phyloP scores from a whole-genome alignment of 2,113 vertebrate species.

The Forbesichthys agassizii region DNA sequence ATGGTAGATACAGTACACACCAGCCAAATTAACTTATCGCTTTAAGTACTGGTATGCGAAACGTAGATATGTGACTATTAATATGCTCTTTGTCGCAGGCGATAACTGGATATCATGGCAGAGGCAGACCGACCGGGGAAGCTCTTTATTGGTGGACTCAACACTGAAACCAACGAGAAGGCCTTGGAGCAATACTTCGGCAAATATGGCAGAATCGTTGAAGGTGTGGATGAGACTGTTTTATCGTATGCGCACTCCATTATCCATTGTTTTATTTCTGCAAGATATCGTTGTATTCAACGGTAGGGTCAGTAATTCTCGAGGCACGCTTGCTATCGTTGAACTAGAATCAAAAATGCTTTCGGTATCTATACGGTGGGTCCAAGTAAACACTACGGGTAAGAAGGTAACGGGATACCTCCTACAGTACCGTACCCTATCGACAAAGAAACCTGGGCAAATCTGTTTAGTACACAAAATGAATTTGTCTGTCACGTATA shows the following conservation, averaged over 20 bases:
- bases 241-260: background rate
- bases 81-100: background rate
- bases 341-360: no score
- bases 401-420: no score
- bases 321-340: no score
- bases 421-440: no score
- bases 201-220: slow-evolving; percentile 95
- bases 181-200: slow-evolving; percentile 93
- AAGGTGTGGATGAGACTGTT: slow-evolving; percentile 77
- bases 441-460: no score
- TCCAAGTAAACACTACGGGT: no score
- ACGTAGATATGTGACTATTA: background rate
- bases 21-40: background rate
- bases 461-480: no score
- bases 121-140: slow-evolving; percentile 97
- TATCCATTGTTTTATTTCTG: background rate
- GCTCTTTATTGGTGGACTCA: slow-evolving; percentile 95
- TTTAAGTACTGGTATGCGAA: background rate
- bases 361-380: no score
- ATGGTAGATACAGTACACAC: no score
- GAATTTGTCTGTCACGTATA: no score
- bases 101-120: slow-evolving; percentile 79
- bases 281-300: background rate
- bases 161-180: slow-evolving; percentile 96
- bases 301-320: background rate